Base-by-base conservation (phyloP, 2,797 vertebrate genomes). In the Lepus oiostolus region DNA sequence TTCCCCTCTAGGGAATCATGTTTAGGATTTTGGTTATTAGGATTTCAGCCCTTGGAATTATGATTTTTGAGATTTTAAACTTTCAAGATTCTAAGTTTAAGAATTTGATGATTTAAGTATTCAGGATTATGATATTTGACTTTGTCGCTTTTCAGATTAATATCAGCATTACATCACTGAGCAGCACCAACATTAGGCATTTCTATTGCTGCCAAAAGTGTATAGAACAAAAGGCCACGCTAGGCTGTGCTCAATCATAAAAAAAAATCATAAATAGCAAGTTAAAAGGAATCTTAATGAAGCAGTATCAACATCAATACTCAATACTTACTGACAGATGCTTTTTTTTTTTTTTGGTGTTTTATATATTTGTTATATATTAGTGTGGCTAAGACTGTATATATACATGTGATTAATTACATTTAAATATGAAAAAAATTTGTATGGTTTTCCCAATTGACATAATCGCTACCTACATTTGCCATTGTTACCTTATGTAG, bases 391-490 rank as follows among this genome's bases (percentile, higher is more conserved):
- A 21, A 71, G 26, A 24, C n/a, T 63, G 0, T 83, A 84, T 63
- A 62, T 92, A 6, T 95, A n/a, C 19, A 74, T 52, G n/a, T 83
- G 10, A 67, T 82, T 70, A n/a, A 21, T 63, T 38, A 60, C 21
- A 13, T 84, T 88, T 83, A n/a, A 22, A 67, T 92, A 4, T 94
- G 35, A 63, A 86, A 84, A 70, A 7, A 35, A 86, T 91, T 87
- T 24, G 2, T 68, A 80, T 86, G 77, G 62, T 90, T 75, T 84
- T 21, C 22, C 16, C 28, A 70, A 28, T 87, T 80, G 90, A 83
- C 26, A 22, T 63, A 8, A 63, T 94, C 5, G 50, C 47, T 47
- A 38, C 13, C 14, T 71, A 52, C 8, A 14, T 38, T 85, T 76
- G 10, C 77, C 62, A 72, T 1, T 1, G 30, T 76, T 85, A n/a